These are phyloP conservation scores for Carcharodon carcharias DNA, from an alignment of 2,797 vertebrate genomes.

Conservation along the genomic window DNA sequence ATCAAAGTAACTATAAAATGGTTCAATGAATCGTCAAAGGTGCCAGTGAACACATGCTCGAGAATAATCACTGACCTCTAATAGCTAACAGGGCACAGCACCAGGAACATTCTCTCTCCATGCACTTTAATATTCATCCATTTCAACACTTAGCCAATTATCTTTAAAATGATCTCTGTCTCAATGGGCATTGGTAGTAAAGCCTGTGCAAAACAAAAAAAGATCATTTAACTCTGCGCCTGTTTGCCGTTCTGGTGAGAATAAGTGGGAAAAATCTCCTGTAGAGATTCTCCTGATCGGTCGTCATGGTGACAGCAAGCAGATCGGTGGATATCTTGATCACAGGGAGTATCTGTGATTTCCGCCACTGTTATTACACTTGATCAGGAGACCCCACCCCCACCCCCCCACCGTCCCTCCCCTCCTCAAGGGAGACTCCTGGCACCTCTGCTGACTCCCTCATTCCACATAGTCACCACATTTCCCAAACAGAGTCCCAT, in stretches of 20 bases:
- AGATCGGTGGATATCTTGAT: background rate
- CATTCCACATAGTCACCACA: background rate
- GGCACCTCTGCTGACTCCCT: background rate
- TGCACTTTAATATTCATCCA: no score
- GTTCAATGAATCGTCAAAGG: background rate
- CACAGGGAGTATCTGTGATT: background rate
- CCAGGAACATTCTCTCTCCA: background rate
- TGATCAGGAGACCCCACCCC: background rate
- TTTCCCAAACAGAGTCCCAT: background rate
- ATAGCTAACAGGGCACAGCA: background rate
- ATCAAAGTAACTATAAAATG: conserved; percentile 3
- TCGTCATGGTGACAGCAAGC: background rate
- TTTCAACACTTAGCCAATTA: no score
- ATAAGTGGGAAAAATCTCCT: background rate
- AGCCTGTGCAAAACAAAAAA: background rate
- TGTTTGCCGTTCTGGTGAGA: background rate
- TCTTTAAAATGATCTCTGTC: background rate
- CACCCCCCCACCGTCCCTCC: no score
- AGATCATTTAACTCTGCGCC: background rate
- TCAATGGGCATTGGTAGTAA: background rate
- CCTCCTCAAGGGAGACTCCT: background rate
- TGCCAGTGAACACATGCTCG: background rate
- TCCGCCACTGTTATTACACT: background rate
- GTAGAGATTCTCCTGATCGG: background rate
- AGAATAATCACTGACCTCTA: background rate